phyloP scores from a whole-genome alignment of 2,888 invertebrate genomes.

The Ethmia dodecea region DNA sequence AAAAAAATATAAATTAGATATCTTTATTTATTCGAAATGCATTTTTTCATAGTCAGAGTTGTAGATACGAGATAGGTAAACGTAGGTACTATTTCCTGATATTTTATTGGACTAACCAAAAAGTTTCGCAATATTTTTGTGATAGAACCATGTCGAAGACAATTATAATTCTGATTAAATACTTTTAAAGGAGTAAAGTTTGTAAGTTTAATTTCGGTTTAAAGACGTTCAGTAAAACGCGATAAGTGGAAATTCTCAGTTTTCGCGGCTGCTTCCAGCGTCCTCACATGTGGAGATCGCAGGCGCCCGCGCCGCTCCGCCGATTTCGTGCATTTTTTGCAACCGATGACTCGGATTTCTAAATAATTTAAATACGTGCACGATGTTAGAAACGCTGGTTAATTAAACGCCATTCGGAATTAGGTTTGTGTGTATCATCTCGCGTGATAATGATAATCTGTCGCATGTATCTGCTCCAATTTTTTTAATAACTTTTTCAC shows the following conservation, averaged over 20 bases:
- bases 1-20: no score
- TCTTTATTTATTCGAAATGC: no score
- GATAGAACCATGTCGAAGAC: no score
- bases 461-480: constrained; percentile 20
- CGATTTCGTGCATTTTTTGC: constrained; percentile 70
- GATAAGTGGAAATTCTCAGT: background rate
- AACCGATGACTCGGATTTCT: constrained; percentile 69
- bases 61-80: no score
- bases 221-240: no score
- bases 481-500: constrained; percentile 1
- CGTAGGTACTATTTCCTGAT: no score
- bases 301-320: constrained; percentile 52
- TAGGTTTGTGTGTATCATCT: constrained; percentile 48
- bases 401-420: constrained; percentile 57
- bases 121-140: no score
- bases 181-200: no score
- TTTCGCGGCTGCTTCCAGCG: constrained; percentile 24
- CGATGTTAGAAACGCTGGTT: constrained; percentile 49
- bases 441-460: constrained; percentile 43
- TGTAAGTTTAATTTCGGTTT: no score
- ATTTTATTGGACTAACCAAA: no score
- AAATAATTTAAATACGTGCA: constrained; percentile 75
- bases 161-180: no score
- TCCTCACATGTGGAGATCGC: constrained; percentile 32
- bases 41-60: no score